Base-by-base conservation (phyloP, 2,888 invertebrate species). In the Reticulitermes lucifugus region DNA sequence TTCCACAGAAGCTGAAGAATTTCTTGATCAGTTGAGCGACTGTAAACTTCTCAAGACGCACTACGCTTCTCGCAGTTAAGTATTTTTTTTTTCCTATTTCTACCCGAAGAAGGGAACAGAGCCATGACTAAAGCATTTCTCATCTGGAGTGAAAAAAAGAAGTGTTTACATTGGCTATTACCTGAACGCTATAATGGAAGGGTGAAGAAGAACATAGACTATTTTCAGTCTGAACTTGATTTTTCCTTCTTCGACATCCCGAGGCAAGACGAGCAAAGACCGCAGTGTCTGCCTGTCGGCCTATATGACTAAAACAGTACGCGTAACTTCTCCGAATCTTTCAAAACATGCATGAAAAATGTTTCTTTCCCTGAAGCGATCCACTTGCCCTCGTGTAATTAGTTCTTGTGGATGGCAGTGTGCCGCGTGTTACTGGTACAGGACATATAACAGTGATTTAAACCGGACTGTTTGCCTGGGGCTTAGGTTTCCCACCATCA, bases 401-500 rank as follows among this genome's bases (percentile, higher is more conserved):
- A 77, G 77, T 51, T 46, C 43, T 35, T 77, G 77, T 77, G 65
- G 65, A 65, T n/a, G 9, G 25, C 65, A n/a, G 65, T 35, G 35
- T 35, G 35, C 35, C 60, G 60, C n/a, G 65, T 65, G n/a, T 60
- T 65, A 65, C 65, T 65, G 60, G 65, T 65, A 4, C 65, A 65
- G 65, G 12, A 25, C 65, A 25, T n/a, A 73, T 35, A 35, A 73
- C 73, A 73, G 29, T 35, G 35, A 73, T 73, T 73, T 14, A 73
- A 18, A 35, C 41, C 41, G 77, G 77, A 77, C 77, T 22, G 77
- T 21, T 46, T 73, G 81, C 81, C 81, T 65, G 14, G 9, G 81
- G 81, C 81, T 22, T 18, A 81, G 81, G 81, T 81, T 81, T 81
- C 81, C 81, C 81, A 81, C 81, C 77, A 77, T 77, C 77, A 77